Percentiles rank a stretch among this genome's conserved stretches.
These are phyloP conservation scores for Sycophila sp. DNA, from an alignment of 1,140 invertebrate species.

Conservation along the genomic window DNA sequence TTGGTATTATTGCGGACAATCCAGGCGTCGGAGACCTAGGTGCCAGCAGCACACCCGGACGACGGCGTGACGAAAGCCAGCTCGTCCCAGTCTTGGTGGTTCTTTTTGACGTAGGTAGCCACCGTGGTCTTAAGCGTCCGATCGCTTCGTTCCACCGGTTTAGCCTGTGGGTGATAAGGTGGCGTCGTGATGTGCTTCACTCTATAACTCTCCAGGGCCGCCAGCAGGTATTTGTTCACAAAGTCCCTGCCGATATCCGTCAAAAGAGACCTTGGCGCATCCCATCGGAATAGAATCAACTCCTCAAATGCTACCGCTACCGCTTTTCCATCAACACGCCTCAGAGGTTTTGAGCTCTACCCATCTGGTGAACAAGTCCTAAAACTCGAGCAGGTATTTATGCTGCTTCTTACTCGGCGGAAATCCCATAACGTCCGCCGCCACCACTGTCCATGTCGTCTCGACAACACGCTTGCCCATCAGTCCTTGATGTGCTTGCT, in stretches of 20 bases:
- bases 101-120: conserved; percentile 48
- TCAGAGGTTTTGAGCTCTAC: not conserved
- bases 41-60: too few species aligned
- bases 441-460: too few species aligned
- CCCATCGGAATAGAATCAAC: not conserved
- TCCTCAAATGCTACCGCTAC: not conserved
- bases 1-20: too few species aligned
- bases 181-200: conserved; percentile 48
- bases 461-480: too few species aligned
- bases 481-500: too few species aligned
- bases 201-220: conserved; percentile 28
- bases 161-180: conserved; percentile 58
- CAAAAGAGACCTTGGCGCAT: not conserved
- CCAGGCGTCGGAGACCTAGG: too few species aligned
- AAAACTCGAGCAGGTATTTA: conserved; percentile 51
- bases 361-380: conserved; percentile 50
- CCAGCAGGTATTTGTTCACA: conserved; percentile 6
- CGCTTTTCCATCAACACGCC: not conserved
- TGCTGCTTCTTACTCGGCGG: too few species aligned
- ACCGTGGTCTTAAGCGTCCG: conserved; percentile 61
- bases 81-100: conserved; percentile 54
- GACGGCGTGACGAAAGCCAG: too few species aligned
- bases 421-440: too few species aligned
- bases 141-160: too few species aligned
- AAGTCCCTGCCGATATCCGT: conserved; percentile 32